These are phyloP conservation scores for Synanthedon andrenaeformis DNA, from an alignment of 2,888 invertebrate species.

Conservation along the genomic window DNA sequence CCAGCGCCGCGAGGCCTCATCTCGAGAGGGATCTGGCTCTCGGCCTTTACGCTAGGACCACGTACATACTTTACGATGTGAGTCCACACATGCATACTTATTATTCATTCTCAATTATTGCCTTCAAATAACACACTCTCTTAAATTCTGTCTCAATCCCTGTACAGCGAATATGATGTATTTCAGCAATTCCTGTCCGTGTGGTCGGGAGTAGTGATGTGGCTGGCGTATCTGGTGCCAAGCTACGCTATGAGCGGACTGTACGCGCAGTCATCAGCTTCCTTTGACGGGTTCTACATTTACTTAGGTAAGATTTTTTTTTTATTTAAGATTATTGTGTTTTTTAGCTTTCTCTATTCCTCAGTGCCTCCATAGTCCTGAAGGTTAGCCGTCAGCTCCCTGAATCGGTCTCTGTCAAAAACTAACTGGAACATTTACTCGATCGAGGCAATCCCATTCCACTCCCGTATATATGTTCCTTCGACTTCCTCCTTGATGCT, in stretches of 20 bases:
- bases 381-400: no score
- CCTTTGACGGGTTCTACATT: conserved; percentile 77
- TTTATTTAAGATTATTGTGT: not conserved
- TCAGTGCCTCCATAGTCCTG: not conserved
- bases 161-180: no score
- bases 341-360: not conserved
- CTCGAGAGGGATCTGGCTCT: conserved; percentile 85
- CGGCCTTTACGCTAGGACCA: conserved; percentile 81
- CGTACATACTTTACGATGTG: conserved; percentile 86
- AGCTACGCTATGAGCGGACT: conserved; percentile 90
- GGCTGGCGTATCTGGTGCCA: conserved; percentile 87
- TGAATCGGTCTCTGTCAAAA: no score
- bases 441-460: no score
- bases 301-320: conserved; percentile 67
- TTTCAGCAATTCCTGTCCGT: conserved; percentile 81
- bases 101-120: not conserved
- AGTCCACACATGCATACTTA: conserved; percentile 14
- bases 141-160: not conserved
- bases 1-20: conserved; percentile 69
- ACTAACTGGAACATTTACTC: no score
- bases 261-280: conserved; percentile 76
- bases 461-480: no score
- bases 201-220: conserved; percentile 82
- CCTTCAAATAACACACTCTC: not conserved
- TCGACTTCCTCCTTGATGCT: no score